phyloP scores from a whole-genome alignment of 2,888 invertebrate species.

The Ophonus ardosiacus region DNA sequence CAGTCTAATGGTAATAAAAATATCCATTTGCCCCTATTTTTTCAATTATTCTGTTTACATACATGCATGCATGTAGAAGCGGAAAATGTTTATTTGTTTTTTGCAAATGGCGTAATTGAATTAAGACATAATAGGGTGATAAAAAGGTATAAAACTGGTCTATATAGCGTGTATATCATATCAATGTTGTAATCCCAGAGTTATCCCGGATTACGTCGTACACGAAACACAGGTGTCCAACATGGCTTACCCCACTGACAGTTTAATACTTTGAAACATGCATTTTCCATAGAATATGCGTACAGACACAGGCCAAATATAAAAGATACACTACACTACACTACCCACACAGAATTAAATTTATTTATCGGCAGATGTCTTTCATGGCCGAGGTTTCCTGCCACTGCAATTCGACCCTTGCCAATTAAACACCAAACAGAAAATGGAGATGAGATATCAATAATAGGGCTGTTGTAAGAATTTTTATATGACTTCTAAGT shows the following conservation, averaged over 20 bases:
- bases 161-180: constrained; percentile 49
- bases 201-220: constrained; percentile 48
- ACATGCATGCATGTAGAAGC: too few species aligned
- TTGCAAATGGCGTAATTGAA: background rate
- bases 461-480: too few species aligned
- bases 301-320: constrained; percentile 12
- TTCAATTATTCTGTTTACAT: too few species aligned
- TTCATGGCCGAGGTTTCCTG: background rate
- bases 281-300: constrained; percentile 52
- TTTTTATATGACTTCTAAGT: too few species aligned
- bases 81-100: too few species aligned
- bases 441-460: background rate
- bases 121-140: background rate
- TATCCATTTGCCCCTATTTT: too few species aligned
- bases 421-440: background rate
- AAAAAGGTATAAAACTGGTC: background rate
- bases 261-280: constrained; percentile 60
- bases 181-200: constrained; percentile 41
- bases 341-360: background rate
- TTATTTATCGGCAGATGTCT: constrained; percentile 43
- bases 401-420: background rate
- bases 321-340: background rate
- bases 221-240: constrained; percentile 55
- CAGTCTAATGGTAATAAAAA: too few species aligned
- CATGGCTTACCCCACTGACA: constrained; percentile 43